These are phyloP conservation scores for Zosterops hypoxanthus DNA, from an alignment of 2,113 vertebrate species.

Conservation along the genomic window DNA sequence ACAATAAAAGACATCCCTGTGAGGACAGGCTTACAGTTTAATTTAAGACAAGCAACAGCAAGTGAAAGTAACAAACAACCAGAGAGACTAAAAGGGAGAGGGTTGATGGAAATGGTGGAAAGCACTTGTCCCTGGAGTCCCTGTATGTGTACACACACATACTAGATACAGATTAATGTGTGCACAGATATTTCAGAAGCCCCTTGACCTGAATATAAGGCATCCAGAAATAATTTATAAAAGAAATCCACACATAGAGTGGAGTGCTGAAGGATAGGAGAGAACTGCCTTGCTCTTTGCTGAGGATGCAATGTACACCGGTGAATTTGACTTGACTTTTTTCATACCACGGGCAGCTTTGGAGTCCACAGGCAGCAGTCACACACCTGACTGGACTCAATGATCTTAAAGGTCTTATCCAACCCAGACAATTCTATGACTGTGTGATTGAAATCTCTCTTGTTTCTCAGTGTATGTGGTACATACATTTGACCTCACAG, in stretches of 20 bases:
- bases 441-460: neutral
- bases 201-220: neutral
- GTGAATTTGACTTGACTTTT: neutral
- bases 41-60: conserved; percentile 42
- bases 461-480: neutral
- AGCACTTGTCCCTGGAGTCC: neutral
- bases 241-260: neutral
- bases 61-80: conserved; percentile 16
- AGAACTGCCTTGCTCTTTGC: neutral
- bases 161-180: neutral
- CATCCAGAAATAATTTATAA: neutral
- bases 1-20: conserved; percentile 19
- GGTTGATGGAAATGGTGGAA: neutral
- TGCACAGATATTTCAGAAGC: neutral
- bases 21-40: conserved; percentile 8
- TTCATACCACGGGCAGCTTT: neutral
- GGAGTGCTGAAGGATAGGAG: neutral
- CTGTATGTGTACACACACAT: neutral
- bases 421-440: neutral
- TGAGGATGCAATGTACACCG: neutral
- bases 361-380: neutral
- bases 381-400: neutral
- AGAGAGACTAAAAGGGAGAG: neutral
- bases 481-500: neutral
- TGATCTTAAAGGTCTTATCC: neutral